phyloP scores from a whole-genome alignment of 2,797 vertebrate genomes.

The Tinamus major region DNA sequence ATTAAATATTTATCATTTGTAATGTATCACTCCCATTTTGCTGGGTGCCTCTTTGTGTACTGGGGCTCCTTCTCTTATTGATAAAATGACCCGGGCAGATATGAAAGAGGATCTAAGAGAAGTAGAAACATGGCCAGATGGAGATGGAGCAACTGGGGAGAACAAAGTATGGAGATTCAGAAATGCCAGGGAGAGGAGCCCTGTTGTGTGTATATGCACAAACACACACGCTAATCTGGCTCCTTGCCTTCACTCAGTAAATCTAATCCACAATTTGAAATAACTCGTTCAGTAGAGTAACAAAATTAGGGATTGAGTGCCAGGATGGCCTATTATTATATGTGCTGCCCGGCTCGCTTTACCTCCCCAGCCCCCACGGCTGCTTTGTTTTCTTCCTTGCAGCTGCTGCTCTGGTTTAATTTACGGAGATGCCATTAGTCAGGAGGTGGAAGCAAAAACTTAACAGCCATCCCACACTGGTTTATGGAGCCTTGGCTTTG shows the following conservation, averaged over 20 bases:
- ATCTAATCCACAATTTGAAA: conserved; percentile 58
- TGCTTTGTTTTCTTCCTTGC: conserved; percentile 63
- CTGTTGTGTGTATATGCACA: rapidly evolving
- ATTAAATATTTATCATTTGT: conserved; percentile 51
- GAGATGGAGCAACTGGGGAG: neutral
- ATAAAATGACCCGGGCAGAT: neutral
- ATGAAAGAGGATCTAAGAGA: neutral
- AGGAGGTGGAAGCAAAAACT: conserved; percentile 33
- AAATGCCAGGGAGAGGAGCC: neutral
- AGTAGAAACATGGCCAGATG: neutral
- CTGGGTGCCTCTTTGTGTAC: neutral
- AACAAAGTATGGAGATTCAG: neutral
- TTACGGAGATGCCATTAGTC: conserved; percentile 44
- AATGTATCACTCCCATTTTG: neutral
- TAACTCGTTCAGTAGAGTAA: conserved; percentile 62
- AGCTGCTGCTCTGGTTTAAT: conserved; percentile 62
- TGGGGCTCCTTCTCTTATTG: neutral
- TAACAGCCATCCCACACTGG: neutral
- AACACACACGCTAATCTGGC: neutral
- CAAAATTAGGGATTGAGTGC: conserved; percentile 37
- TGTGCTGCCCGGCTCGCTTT: neutral
- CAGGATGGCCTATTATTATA: conserved; percentile 1
- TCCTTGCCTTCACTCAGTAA: neutral
- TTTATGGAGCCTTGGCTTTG: neutral
- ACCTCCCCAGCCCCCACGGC: neutral